A percentile compares a stretch with the other conserved stretches of the same genome.
phyloP scores from a whole-genome alignment of 2,797 vertebrate genomes.

The Pangasius krempfi region DNA sequence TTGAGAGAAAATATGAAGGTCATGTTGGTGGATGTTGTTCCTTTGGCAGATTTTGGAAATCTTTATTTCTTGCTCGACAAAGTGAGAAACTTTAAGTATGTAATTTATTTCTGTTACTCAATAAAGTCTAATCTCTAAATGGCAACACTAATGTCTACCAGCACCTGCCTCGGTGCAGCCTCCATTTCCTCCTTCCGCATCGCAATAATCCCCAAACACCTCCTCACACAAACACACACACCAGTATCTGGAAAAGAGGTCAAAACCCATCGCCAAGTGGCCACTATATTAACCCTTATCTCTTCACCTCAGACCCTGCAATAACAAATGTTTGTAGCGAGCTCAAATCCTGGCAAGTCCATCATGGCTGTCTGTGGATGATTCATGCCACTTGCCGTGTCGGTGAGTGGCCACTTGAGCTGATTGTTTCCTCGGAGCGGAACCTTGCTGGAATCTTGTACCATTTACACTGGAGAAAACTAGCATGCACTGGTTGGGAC shows the following conservation, averaged over 20 bases:
- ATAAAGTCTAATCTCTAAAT: not conserved
- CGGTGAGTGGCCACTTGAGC: constrained; percentile 65
- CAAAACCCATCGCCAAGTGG: constrained; percentile 49
- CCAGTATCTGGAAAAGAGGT: constrained; percentile 42
- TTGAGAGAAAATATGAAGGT: not conserved
- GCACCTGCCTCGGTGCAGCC: constrained; percentile 17
- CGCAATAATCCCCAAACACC: constrained; percentile 35
- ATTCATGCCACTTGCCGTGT: constrained; percentile 64
- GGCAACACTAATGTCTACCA: not conserved
- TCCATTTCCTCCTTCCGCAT: constrained; percentile 38
- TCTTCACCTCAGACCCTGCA: constrained; percentile 60
- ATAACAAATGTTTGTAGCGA: constrained; percentile 58
- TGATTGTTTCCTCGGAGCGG: constrained; percentile 67
- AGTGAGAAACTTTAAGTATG: not conserved
- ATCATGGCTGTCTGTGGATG: constrained; percentile 50
- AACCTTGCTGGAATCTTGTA: constrained; percentile 39
- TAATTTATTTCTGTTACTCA: not conserved
- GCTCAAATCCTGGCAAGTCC: constrained; percentile 57
- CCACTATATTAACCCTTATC: constrained; percentile 59
- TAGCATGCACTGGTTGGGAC: not conserved
- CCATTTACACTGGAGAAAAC: not conserved
- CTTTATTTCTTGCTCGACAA: not conserved
- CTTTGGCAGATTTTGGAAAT: not conserved
- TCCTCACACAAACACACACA: constrained; percentile 12
- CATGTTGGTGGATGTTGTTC: not conserved